Conservation (phyloP, 2,888 invertebrate genomes). For the Perdita meconis region DNA sequence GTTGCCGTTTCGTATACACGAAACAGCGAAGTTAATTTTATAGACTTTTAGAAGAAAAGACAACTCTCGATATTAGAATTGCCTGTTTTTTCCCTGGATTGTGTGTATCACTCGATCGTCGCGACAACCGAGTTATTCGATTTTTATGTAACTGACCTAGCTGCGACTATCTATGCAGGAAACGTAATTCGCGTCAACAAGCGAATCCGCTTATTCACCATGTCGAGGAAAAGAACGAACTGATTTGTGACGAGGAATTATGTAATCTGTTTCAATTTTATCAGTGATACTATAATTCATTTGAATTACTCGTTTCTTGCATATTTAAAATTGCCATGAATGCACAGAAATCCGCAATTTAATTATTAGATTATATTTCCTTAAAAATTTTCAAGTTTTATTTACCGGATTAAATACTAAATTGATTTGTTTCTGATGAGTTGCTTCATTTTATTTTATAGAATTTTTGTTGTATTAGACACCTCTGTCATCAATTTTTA, state of each 20-base stretch:
- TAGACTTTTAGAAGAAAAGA: not conserved
- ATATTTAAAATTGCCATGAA: too few species aligned
- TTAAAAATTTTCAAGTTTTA: too few species aligned
- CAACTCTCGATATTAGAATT: not conserved
- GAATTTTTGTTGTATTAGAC: too few species aligned
- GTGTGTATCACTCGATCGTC: slow-evolving; percentile 10
- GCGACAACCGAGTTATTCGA: not conserved
- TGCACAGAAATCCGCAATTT: too few species aligned
- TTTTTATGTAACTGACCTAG: slow-evolving; percentile 38
- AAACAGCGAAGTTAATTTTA: not conserved
- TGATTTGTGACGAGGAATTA: slow-evolving; percentile 13
- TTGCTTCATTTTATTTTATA: too few species aligned
- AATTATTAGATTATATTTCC: too few species aligned
- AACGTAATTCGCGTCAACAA: slow-evolving; percentile 39
- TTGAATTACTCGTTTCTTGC: too few species aligned
- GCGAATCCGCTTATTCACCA: slow-evolving; percentile 47
- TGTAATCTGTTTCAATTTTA: slow-evolving; percentile 14
- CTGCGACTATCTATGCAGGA: slow-evolving; percentile 46
- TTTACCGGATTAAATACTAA: too few species aligned
- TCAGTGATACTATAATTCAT: too few species aligned
- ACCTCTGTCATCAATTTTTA: too few species aligned
- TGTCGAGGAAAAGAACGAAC: slow-evolving; percentile 16
- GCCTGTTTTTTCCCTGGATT: not conserved
- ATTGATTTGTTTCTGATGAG: too few species aligned
- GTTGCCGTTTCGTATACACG: not conserved